Base-by-base conservation (phyloP, 2,113 vertebrate species). In the Tichodroma muraria region DNA sequence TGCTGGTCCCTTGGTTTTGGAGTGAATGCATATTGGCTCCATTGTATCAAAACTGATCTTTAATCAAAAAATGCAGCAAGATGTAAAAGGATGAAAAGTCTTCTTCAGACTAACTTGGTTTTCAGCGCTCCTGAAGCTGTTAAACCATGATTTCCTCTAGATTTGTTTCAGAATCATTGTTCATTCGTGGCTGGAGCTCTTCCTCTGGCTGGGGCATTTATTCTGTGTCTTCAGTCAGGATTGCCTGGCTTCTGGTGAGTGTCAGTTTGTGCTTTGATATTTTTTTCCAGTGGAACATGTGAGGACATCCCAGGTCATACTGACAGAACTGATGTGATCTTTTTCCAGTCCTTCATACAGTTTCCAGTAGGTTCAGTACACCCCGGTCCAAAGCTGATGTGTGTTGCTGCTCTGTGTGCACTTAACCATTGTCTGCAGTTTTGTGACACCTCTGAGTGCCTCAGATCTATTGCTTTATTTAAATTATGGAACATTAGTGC, bases 311-410 rank as follows among this genome's bases (percentile, higher is more conserved):
- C 49, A 38, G 53, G 30, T 80, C 22, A 9, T 19, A 7, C 33
- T 54, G 10, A 2, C 17, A 40, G 60, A 21, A 27, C 37, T 14
- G 3, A 0, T 1, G 10, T 13, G 15, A 13, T 75, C 28, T 71
- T 80, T 59, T 61, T 78, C 20, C 28, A 19, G 47, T 61, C 56
- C 38, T 70, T 56, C 2, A 0, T 11, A 6, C 2, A 0, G 8
- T 73, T 83, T 45, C 4, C 16, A 8, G 0, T 35, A 20, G 53
- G 5, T 19, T 5, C 28, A 21, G 15, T 5, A 4, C 9, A 5
- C 23, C 38, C 45, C 13, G 24, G 53, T 14, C 40, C 59, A 10
- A 11, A 83, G 68, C 68, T 42, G 27, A 13, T 19, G 35, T 30
- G 1, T 6, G 18, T 20, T 75, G 75, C 38, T 31, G 28, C 70